phyloP scores from a whole-genome alignment of 2,888 invertebrate species.

The Polydrusus pterygomalis region DNA sequence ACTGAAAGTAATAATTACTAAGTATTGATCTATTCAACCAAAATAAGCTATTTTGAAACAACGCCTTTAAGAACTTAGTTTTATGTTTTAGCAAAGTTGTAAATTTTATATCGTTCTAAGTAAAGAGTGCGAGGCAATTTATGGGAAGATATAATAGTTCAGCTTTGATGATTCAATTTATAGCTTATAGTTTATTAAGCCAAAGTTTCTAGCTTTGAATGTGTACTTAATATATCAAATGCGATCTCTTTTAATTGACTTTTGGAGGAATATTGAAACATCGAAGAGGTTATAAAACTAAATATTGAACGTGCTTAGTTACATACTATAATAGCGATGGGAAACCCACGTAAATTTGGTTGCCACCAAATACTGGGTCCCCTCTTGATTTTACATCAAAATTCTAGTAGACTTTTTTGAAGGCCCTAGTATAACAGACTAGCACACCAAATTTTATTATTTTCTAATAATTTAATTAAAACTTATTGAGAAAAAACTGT shows the following conservation, averaged over 20 bases:
- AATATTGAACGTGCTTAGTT: too few relatives aligned
- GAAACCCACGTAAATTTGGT: too few relatives aligned
- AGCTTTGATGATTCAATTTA: slow-evolving; percentile 14
- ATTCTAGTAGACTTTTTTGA: too few relatives aligned
- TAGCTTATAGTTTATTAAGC: slow-evolving; percentile 9
- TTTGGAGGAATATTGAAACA: too few relatives aligned
- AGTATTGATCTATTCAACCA: slow-evolving; percentile 1
- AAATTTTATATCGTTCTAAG: slow-evolving; percentile 2
- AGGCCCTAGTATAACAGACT: too few relatives aligned
- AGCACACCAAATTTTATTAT: too few relatives aligned
- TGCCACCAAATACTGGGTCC: too few relatives aligned
- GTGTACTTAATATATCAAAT: slow-evolving; percentile 3
- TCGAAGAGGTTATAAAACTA: too few relatives aligned
- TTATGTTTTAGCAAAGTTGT: neutral
- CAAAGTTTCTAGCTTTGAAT: neutral
- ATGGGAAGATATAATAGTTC: neutral
- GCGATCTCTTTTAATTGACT: neutral
- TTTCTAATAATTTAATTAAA: too few relatives aligned
- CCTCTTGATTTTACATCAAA: too few relatives aligned
- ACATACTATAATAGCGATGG: too few relatives aligned
- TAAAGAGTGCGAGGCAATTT: slow-evolving; percentile 14
- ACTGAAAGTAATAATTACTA: slow-evolving; percentile 6
- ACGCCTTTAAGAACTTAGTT: neutral
- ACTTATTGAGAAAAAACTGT: too few relatives aligned
- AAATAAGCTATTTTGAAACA: slow-evolving; percentile 1